Evolutionary conservation across 2,113 vertebrate genomes (phyloP).

Genomic region (Callionymus lyra): DNA sequence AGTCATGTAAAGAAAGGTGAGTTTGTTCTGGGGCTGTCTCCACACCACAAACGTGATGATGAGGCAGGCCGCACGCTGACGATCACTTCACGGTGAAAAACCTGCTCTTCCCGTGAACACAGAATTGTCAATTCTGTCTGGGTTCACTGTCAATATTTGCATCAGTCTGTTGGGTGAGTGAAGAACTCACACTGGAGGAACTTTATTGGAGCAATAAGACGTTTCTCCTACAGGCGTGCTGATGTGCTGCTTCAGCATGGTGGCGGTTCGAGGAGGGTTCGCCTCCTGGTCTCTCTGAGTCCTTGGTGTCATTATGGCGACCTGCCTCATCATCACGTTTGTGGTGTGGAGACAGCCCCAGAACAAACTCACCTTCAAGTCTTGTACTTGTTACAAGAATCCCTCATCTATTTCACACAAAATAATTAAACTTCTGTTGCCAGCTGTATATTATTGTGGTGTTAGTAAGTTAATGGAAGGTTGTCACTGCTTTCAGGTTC

Average conservation of each 20-base stretch:
- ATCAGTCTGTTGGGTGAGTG: constrained; percentile 77
- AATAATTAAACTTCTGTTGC: constrained; percentile 93
- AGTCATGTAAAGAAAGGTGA: constrained; percentile 84
- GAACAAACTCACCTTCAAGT: constrained; percentile 91
- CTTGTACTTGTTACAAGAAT: too few relatives aligned
- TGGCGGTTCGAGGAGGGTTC: constrained; percentile 55
- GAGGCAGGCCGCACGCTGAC: constrained; percentile 67
- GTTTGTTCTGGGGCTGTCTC: constrained; percentile 89
- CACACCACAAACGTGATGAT: constrained; percentile 75
- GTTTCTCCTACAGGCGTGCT: constrained; percentile 40
- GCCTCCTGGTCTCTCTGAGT: constrained; percentile 56
- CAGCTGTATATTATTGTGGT: too few relatives aligned
- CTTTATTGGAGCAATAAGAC: too few relatives aligned
- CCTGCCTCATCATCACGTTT: constrained; percentile 54
- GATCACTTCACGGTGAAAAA: constrained; percentile 64
- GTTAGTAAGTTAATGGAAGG: too few relatives aligned
- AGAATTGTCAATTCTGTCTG: constrained; percentile 76
- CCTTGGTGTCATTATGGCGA: constrained; percentile 30
- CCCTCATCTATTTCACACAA: too few relatives aligned
- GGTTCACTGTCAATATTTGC: constrained; percentile 74
- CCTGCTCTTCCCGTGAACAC: constrained; percentile 72
- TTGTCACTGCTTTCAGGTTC: constrained; percentile 72
- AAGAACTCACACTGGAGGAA: too few relatives aligned
- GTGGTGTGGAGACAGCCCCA: constrained; percentile 86
- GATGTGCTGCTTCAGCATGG: constrained; percentile 54